These are phyloP conservation scores for Pectinophora gossypiella DNA, from an alignment of 1,140 invertebrate genomes.

Conservation along the genomic window DNA sequence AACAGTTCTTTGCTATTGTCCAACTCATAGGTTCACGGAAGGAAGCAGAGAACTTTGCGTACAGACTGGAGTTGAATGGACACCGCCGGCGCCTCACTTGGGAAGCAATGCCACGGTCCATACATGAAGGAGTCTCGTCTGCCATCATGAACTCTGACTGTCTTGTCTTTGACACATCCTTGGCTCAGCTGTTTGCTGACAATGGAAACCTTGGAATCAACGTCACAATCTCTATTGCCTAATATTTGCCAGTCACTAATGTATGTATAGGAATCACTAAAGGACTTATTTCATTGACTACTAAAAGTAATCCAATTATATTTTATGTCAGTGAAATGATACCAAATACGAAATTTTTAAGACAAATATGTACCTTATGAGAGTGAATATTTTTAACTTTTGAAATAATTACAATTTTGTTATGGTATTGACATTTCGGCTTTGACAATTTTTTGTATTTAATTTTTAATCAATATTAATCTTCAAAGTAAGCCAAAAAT, in stretches of 20 bases:
- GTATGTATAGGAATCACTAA: not conserved
- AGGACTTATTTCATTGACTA: conserved; percentile 16
- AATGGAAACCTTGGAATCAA: conserved; percentile 99
- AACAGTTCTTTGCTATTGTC: conserved; percentile 99
- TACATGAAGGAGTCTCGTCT: conserved; percentile 98
- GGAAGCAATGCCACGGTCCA: conserved; percentile 99
- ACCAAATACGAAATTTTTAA: conserved; percentile 5
- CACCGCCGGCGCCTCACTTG: conserved; percentile 95
- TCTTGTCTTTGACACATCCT: conserved; percentile 98
- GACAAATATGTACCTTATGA: not conserved
- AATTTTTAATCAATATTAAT: conserved; percentile 35
- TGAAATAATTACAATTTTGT: conserved; percentile 24
- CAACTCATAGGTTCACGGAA: conserved; percentile 99
- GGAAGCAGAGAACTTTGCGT: conserved; percentile 99
- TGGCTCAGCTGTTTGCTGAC: conserved; percentile 98
- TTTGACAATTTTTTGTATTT: conserved; percentile 43
- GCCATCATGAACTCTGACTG: conserved; percentile 99
- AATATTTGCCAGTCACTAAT: conserved; percentile 19
- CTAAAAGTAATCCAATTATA: conserved; percentile 28
- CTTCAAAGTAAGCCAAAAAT: conserved; percentile 60
- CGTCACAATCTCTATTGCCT: conserved; percentile 97
- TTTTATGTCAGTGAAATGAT: conserved; percentile 25
- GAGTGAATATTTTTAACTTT: not conserved
- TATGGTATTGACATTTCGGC: conserved; percentile 17
- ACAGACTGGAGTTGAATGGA: conserved; percentile 97